Evolutionary conservation across 1,140 invertebrate species (phyloP), one percentile per base, ranked within the genome.

Genomic region (Chironomus striatipennis): DNA sequence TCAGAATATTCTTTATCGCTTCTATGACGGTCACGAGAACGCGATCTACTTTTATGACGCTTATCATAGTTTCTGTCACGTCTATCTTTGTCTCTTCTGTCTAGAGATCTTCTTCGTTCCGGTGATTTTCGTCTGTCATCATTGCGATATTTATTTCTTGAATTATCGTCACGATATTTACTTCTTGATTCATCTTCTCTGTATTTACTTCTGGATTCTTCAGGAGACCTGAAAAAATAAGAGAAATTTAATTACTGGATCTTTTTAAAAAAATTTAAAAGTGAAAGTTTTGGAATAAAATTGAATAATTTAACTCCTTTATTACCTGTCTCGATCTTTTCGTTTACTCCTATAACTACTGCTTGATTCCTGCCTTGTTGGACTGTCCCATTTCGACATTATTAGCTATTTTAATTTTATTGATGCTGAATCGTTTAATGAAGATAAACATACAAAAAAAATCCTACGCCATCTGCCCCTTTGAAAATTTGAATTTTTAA

Each of bases 381-480:
- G 76, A 75, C 76, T 77, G 43, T 82, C 81, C 81, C 81, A 82
- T 75, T 80, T 82, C 43, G 81, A 17, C 72, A 21, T 43, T 74
- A 64, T 74, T 6, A 42, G 12, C 15, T 34, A 24, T 20, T 17
- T 34, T 24, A 18, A 15, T 9, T 10, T 20, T 21, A 7, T 34
- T 15, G 0, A 21, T 12, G 7, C 7, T 24, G 20, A 7, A 4
- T 34, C 24, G 24, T 34, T 34, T 34, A 5, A n/a, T n/a, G n/a
- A n/a, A 1, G 24, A 34, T 34, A 34, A 34, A 34, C 24, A 34
- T n/a, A n/a, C n/a, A n/a, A n/a, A n/a, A 34, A 34, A 34, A 34
- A 34, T 34, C 1, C 24, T 34, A 34, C 24, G 24, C 24, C 24
- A 34, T 2, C 24, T 34, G 24, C 1, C 24, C 24, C 24, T 34